These are phyloP conservation scores for Ectemnius cavifrons DNA, from an alignment of 2,888 invertebrate genomes.

Conservation along the genomic window DNA sequence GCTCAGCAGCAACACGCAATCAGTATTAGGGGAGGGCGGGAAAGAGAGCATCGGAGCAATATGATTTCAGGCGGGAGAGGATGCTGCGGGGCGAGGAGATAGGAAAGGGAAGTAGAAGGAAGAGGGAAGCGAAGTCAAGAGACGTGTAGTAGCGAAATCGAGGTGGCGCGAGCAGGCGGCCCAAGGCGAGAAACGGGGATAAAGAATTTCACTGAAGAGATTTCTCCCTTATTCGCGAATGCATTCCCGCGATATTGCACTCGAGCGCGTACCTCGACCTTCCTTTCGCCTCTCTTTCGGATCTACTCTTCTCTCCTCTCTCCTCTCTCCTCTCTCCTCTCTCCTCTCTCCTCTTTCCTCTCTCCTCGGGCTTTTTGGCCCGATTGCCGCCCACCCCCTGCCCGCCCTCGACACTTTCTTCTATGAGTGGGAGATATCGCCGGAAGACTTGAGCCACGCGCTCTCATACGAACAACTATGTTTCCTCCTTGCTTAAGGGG, in stretches of 20 bases:
- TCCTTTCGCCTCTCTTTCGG: no score
- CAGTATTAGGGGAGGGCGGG: not conserved
- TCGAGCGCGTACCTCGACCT: not conserved
- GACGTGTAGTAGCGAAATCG: no score
- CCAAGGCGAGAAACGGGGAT: not conserved
- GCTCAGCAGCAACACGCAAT: not conserved
- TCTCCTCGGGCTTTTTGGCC: conserved; percentile 18
- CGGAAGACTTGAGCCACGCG: no score
- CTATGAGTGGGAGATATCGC: no score
- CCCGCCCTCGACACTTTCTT: not conserved
- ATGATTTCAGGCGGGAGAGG: not conserved
- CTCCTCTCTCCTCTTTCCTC: not conserved
- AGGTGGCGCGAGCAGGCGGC: no score
- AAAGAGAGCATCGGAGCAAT: not conserved
- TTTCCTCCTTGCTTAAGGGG: no score
- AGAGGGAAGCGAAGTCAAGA: no score
- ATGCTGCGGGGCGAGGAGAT: no score
- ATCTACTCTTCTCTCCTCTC: no score
- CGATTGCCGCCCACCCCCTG: conserved; percentile 17
- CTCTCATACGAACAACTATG: no score
- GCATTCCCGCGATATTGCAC: conserved; percentile 25
- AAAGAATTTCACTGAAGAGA: conserved; percentile 25
- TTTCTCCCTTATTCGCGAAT: conserved; percentile 16
- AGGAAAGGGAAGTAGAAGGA: no score
- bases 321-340: no score